Percentiles rank a stretch among this genome's conserved stretches.
These are phyloP conservation scores for Phenacoccus solenopsis DNA, from an alignment of 1,140 invertebrate genomes.

Conservation along the genomic window DNA sequence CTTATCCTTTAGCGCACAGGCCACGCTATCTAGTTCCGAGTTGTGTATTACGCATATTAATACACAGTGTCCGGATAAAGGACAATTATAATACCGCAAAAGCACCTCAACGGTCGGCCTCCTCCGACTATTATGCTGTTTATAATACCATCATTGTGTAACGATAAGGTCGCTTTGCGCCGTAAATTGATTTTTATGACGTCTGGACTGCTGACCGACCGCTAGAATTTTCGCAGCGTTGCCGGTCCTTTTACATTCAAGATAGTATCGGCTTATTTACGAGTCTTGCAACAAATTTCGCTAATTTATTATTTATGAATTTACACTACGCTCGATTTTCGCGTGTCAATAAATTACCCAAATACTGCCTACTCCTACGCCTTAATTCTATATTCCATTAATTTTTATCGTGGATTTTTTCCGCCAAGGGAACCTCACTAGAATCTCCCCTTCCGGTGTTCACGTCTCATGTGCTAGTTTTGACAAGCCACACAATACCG, in stretches of 20 bases:
- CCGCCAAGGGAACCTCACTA: no score
- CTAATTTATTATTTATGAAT: background rate
- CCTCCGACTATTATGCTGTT: background rate
- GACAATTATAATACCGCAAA: slow-evolving; percentile 2
- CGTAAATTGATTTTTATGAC: slow-evolving; percentile 3
- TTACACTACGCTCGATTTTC: no score
- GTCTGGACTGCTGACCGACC: background rate
- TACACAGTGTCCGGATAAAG: slow-evolving; percentile 1
- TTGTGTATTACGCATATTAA: slow-evolving; percentile 3
- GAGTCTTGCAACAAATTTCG: background rate
- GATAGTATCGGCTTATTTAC: background rate
- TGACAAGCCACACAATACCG: no score
- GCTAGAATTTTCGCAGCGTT: background rate
- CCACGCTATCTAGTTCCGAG: background rate
- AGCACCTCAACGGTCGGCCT: background rate
- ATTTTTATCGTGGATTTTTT: no score
- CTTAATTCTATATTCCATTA: no score
- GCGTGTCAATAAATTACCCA: no score
- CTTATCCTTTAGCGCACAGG: background rate
- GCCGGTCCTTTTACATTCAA: background rate
- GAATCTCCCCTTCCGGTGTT: no score
- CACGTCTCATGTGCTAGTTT: no score
- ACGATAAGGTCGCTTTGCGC: background rate
- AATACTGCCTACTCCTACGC: no score
- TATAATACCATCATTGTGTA: background rate